Percentiles rank a stretch among this genome's conserved stretches.
Conservation (phyloP, 2,113 vertebrate species). For the Coptodon rendalli region DNA sequence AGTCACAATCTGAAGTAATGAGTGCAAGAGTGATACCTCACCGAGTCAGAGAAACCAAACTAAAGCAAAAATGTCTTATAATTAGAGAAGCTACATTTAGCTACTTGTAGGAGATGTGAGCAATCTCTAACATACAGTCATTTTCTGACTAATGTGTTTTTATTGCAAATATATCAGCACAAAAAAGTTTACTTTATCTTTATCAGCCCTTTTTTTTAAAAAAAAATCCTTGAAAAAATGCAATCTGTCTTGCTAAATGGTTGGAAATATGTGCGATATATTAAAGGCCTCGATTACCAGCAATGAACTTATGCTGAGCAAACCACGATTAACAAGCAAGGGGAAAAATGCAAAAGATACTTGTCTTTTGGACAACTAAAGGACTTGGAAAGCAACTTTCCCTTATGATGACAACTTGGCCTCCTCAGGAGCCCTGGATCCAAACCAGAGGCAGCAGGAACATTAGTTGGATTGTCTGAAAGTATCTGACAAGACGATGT, state of each 20-base stretch:
- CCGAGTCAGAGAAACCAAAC: not conserved
- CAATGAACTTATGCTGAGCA: not conserved
- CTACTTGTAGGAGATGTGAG: not conserved
- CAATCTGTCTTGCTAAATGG: not conserved
- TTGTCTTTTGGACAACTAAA: not conserved
- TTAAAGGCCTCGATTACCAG: not conserved
- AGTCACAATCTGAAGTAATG: not conserved
- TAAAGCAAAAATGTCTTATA: not conserved
- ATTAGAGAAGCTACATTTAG: not conserved
- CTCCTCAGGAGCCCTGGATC: not conserved
- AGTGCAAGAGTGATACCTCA: not conserved
- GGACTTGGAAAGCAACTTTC: not conserved
- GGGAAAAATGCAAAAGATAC: not conserved
- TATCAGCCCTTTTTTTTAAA: fast-evolving
- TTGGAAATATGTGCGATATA: not conserved
- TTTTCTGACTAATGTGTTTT: not conserved
- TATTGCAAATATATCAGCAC: not conserved
- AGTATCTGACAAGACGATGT: not conserved
- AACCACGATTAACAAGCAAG: not conserved
- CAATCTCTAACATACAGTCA: not conserved
- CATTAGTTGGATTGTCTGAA: not conserved
- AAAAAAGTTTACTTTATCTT: not conserved
- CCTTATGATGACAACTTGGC: not conserved
- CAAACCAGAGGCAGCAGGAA: not conserved
- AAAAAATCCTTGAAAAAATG: not conserved